Percentiles rank a stretch among this genome's conserved stretches.
These are phyloP conservation scores for Isichthys henryi DNA, from an alignment of 2,113 vertebrate genomes.

Conservation along the genomic window DNA sequence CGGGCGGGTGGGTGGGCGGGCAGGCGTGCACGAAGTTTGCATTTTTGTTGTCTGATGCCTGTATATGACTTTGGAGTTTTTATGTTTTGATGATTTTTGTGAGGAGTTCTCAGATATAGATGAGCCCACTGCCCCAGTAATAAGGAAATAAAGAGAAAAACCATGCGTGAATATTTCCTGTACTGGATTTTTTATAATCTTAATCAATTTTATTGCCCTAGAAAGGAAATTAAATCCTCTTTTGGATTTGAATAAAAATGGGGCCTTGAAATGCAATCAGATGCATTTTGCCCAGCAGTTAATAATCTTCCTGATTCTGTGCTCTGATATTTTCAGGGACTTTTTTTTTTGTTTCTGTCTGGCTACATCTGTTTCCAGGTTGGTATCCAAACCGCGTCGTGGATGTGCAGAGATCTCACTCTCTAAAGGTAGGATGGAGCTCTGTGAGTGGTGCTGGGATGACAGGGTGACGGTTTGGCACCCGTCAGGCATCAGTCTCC, in stretches of 20 bases:
- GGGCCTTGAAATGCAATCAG: not conserved
- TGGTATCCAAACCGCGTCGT: not conserved
- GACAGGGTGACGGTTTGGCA: not conserved
- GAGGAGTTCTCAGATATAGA: not conserved
- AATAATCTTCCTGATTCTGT: not conserved
- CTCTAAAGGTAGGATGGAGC: not conserved
- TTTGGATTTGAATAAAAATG: not conserved
- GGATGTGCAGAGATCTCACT: not conserved
- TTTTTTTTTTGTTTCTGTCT: not conserved
- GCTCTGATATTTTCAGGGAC: not conserved
- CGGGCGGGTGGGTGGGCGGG: not conserved
- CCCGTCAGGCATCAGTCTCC: not conserved
- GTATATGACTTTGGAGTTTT: not conserved
- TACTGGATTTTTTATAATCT: slow-evolving; percentile 10
- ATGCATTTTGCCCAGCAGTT: not conserved
- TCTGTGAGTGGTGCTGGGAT: not conserved
- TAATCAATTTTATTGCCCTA: not conserved
- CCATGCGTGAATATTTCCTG: not conserved
- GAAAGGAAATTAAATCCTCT: slow-evolving; percentile 1
- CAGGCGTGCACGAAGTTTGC: not conserved
- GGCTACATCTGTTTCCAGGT: not conserved
- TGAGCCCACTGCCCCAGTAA: not conserved
- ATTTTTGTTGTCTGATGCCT: not conserved
- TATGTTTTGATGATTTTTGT: not conserved
- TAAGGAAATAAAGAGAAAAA: not conserved